Evolutionary conservation across 1,140 invertebrate species (phyloP).

Genomic region (Tetranychus cinnabarinus): DNA sequence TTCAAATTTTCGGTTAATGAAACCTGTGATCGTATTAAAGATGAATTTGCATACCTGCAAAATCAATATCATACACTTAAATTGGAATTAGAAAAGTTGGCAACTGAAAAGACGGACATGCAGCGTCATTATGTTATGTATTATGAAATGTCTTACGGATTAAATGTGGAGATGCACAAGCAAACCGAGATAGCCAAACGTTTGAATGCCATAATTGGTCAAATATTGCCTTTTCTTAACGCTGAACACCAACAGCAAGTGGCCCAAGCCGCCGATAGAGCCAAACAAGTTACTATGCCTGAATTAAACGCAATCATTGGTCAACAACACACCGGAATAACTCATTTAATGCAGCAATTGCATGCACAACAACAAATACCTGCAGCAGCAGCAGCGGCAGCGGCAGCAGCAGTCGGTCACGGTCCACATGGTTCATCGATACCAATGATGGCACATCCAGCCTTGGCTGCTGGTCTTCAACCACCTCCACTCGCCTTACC

Average conservation of each 20-base stretch:
- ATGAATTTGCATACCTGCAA: conserved; percentile 95
- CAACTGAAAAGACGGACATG: conserved; percentile 89
- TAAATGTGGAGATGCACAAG: conserved; percentile 99
- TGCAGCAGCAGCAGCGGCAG: conserved; percentile 25
- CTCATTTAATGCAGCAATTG: conserved; percentile 43
- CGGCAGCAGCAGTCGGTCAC: conserved; percentile 36
- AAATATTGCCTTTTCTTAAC: conserved; percentile 84
- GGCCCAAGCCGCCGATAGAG: conserved; percentile 85
- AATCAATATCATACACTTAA: conserved; percentile 72
- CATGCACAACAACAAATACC: conserved; percentile 58
- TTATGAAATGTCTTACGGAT: conserved; percentile 97
- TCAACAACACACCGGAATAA: not conserved
- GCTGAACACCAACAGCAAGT: conserved; percentile 97
- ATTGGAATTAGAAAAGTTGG: conserved; percentile 59
- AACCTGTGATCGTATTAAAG: conserved; percentile 90
- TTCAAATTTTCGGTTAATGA: conserved; percentile 67
- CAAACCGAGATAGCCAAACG: conserved; percentile 97
- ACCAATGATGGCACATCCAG: conserved; percentile 37
- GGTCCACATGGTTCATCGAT: conserved; percentile 24
- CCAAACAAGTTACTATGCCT: conserved; percentile 96
- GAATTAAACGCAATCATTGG: conserved; percentile 86
- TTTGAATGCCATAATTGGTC: conserved; percentile 82
- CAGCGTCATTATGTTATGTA: conserved; percentile 96
- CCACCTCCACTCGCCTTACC: conserved; percentile 13
- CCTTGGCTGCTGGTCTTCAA: conserved; percentile 14